phyloP scores from a whole-genome alignment of 2,888 invertebrate genomes.

The Metalampra italica region DNA sequence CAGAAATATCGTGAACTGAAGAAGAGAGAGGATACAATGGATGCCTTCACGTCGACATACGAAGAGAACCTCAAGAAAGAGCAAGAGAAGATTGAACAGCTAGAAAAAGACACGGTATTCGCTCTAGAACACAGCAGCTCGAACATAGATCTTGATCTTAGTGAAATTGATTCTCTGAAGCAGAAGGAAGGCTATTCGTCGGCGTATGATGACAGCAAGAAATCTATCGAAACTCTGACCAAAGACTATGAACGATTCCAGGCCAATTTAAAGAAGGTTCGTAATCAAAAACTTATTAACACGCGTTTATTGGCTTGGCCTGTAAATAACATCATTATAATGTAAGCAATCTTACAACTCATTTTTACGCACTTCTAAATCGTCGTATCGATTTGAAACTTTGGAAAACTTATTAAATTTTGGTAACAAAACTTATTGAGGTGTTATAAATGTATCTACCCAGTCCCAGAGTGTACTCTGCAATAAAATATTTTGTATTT shows the following conservation, averaged over 20 bases:
- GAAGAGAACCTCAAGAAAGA: slow-evolving; percentile 81
- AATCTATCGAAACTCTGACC: slow-evolving; percentile 60
- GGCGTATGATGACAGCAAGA: slow-evolving; percentile 69
- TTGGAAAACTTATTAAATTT: too few relatives aligned
- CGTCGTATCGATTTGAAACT: too few relatives aligned
- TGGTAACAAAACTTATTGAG: too few relatives aligned
- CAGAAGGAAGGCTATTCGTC: slow-evolving; percentile 64
- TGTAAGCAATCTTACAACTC: too few relatives aligned
- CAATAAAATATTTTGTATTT: background rate
- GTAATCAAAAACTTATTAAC: background rate
- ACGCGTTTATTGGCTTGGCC: too few relatives aligned
- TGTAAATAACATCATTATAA: too few relatives aligned
- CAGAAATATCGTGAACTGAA: slow-evolving; percentile 89
- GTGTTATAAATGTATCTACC: too few relatives aligned
- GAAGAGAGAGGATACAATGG: slow-evolving; percentile 89
- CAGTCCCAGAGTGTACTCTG: too few relatives aligned
- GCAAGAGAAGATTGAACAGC: slow-evolving; percentile 77
- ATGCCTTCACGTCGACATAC: slow-evolving; percentile 83
- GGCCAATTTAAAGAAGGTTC: slow-evolving; percentile 79
- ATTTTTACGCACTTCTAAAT: too few relatives aligned
- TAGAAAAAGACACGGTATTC: slow-evolving; percentile 81
- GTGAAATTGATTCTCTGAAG: slow-evolving; percentile 72
- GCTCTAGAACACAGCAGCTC: slow-evolving; percentile 83
- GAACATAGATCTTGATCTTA: slow-evolving; percentile 79
- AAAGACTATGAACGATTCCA: slow-evolving; percentile 80